Evolutionary conservation across 2,888 invertebrate genomes (phyloP), one percentile per base, ranked within the genome.

Genomic region (Mesochorus sp.): DNA sequence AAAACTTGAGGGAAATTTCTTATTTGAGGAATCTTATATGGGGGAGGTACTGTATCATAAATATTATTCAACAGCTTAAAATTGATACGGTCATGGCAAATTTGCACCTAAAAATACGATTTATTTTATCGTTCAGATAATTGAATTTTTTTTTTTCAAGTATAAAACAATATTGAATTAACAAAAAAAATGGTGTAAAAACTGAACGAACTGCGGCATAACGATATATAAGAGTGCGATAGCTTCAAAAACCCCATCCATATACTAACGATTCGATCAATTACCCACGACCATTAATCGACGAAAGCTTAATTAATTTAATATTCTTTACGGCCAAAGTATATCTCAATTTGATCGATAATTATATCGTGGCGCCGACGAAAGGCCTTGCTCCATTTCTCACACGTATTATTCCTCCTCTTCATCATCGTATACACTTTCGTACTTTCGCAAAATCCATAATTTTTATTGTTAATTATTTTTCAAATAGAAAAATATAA

Each of bases 311-410:
- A 53, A 76, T 76, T 64, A 66, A 76, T 66, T 71, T 14, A 62
- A 55, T 39, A 75, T 53, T 47, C 42, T 26, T 28, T 31, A 14
- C 62, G 34, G 17, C 17, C 34, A 61, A 53, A 57, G 57, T 55
- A 28, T 44, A 61, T 31, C 2, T 17, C 6, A 4, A 12, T 0
- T 55, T 42, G 17, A 47, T 73, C 55, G 44, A 14, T 62, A 67
- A 77, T 77, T 67, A 47, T 49, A 68, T 57, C 72, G 39, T 39
- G 72, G 66, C 72, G 76, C 61, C 72, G 47, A 37, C 17, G 10
- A 57, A 8, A 47, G 47, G 55, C 72, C 67, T 72, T 53, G 76
- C 61, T 67, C 72, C 53, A 26, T 61, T 77, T 67, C 67, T 62
- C 67, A 68, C 62, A 61, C 47, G 24, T 49, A n/a, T 28, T 26